Evolutionary conservation across 2,113 vertebrate species (phyloP).

Genomic region (Trogon melanurus): DNA sequence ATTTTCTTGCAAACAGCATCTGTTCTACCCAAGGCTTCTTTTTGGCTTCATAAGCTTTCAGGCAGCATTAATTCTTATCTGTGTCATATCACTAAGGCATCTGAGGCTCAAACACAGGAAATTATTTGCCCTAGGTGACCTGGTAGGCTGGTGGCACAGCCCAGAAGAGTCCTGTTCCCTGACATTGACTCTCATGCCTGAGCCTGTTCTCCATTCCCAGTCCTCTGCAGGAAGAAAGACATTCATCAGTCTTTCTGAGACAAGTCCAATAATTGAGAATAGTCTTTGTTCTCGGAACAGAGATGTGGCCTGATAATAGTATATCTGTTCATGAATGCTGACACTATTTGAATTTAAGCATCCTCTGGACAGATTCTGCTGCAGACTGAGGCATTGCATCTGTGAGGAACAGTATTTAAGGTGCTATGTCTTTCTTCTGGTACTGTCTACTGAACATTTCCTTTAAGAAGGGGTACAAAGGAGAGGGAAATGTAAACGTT

Average conservation of each 20-base stretch:
- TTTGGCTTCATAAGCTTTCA: background rate
- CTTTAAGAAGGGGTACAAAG: background rate
- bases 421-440: background rate
- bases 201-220: background rate
- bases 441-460: background rate
- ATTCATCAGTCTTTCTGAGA: background rate
- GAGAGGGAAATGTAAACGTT: background rate
- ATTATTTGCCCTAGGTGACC: background rate
- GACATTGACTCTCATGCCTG: background rate
- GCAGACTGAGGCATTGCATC: background rate
- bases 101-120: background rate
- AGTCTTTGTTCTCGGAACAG: background rate
- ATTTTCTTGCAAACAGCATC: conserved; percentile 10
- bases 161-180: background rate
- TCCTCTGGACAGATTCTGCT: background rate
- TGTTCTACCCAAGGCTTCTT: background rate
- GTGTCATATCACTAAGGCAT: background rate
- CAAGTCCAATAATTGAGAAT: background rate
- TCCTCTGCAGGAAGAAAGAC: background rate
- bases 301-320: background rate
- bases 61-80: background rate
- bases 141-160: background rate
- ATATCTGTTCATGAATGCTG: background rate
- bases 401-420: background rate
- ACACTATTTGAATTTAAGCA: background rate